A percentile compares a stretch with the other conserved stretches of the same genome.
Evolutionary conservation across 2,797 vertebrate species (phyloP).

Genomic region (Perodicticus potto): DNA sequence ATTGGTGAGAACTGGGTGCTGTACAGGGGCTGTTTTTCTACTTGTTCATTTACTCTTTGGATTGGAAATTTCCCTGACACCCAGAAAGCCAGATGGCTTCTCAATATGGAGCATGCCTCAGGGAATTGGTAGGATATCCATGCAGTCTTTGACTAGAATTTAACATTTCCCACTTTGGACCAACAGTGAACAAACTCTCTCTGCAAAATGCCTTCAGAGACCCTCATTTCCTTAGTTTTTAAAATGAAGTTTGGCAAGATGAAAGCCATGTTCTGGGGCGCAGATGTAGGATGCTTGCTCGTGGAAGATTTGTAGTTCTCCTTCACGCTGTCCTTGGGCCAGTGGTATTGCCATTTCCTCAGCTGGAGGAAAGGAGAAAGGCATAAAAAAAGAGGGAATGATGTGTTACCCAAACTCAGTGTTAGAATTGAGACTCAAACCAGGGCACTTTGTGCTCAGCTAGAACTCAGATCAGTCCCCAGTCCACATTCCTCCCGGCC

Average conservation of each 20-base stretch:
- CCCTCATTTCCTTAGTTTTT: background rate
- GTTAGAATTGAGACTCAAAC: background rate
- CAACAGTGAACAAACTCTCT: background rate
- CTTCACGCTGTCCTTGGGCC: background rate
- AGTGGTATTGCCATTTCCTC: background rate
- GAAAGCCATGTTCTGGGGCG: background rate
- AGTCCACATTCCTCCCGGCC: background rate
- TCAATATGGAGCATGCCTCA: background rate
- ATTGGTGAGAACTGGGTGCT: constrained; percentile 51
- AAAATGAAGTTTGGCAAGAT: background rate
- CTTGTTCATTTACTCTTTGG: constrained; percentile 20
- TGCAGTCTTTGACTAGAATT: background rate
- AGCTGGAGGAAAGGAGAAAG: background rate
- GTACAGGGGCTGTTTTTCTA: constrained; percentile 31
- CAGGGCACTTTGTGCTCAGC: background rate
- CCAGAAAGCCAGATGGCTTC: background rate
- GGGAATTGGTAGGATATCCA: background rate
- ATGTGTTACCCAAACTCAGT: background rate
- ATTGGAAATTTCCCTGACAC: constrained; percentile 2
- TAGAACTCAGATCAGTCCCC: background rate
- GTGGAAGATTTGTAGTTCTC: background rate
- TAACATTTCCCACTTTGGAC: background rate
- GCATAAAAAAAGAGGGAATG: background rate
- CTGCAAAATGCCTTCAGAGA: background rate
- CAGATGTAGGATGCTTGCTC: background rate